These are phyloP conservation scores for Platyscapa corneri DNA, from an alignment of 1,140 invertebrate genomes.

Conservation along the genomic window DNA sequence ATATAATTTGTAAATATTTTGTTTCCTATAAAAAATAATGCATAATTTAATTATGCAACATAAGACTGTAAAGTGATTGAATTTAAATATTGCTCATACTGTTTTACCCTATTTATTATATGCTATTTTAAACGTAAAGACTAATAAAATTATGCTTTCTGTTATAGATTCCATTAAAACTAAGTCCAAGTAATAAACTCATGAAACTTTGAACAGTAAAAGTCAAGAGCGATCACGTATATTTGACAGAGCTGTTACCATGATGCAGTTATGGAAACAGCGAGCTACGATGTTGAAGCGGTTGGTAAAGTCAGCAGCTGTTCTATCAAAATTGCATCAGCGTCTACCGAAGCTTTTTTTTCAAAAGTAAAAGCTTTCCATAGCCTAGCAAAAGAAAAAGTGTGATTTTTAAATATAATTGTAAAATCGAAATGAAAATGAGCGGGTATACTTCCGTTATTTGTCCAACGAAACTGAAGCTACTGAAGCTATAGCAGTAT, in stretches of 20 bases:
- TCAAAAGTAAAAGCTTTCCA: constrained; percentile 4
- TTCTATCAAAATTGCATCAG: not conserved
- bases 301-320: not conserved
- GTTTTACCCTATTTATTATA: not conserved
- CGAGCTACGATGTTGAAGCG: not conserved
- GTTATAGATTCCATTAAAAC: not conserved
- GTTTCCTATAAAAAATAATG: no score
- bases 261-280: constrained; percentile 4
- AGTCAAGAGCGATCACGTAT: not conserved
- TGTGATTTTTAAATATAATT: not conserved
- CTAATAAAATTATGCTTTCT: not conserved
- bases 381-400: not conserved
- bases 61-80: no score
- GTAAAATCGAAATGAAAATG: not conserved
- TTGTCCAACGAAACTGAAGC: not conserved
- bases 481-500: not conserved
- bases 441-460: not conserved
- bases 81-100: no score
- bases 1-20: no score
- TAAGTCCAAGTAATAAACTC: not conserved
- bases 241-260: not conserved
- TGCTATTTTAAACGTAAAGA: not conserved
- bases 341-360: not conserved
- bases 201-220: not conserved
- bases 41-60: no score